Percentiles rank a stretch among this genome's conserved stretches.
Conservation (phyloP, 1,140 invertebrate species). For the Danaus plexippus region DNA sequence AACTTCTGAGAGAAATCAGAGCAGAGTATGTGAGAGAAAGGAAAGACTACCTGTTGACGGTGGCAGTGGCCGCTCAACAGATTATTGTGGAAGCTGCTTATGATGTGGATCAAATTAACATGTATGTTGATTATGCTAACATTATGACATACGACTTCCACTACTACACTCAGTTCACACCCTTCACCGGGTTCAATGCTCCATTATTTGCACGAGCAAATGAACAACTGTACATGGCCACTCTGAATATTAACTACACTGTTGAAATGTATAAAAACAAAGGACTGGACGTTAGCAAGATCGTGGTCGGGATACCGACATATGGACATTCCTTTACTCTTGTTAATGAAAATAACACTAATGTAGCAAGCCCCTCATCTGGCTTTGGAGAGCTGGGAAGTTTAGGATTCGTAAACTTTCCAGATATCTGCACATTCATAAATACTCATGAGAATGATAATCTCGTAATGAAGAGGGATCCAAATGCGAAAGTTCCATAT, state of each 20-base stretch:
- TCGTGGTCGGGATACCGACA: conserved; percentile 90
- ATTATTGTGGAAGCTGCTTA: conserved; percentile 83
- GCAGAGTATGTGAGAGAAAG: conserved; percentile 75
- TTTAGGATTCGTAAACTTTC: conserved; percentile 81
- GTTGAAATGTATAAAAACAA: conserved; percentile 83
- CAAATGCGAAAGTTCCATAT: conserved; percentile 84
- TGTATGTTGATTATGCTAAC: conserved; percentile 89
- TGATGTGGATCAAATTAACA: conserved; percentile 81
- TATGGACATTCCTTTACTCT: conserved; percentile 89
- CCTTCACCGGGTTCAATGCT: conserved; percentile 87
- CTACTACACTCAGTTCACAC: conserved; percentile 81
- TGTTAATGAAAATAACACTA: conserved; percentile 77
- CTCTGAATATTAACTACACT: conserved; percentile 88
- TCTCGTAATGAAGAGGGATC: conserved; percentile 73
- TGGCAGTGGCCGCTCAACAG: conserved; percentile 83
- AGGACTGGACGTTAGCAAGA: conserved; percentile 87
- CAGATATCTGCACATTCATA: conserved; percentile 79
- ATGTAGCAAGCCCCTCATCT: conserved; percentile 79
- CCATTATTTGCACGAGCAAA: conserved; percentile 76
- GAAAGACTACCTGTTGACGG: conserved; percentile 75
- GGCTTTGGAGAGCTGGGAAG: conserved; percentile 78
- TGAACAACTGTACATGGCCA: conserved; percentile 78
- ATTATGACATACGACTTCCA: conserved; percentile 94
- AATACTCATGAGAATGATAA: conserved; percentile 46
- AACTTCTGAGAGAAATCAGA: conserved; percentile 80